Conservation (phyloP, 2,888 invertebrate genomes). For the Polyploca ridens region DNA sequence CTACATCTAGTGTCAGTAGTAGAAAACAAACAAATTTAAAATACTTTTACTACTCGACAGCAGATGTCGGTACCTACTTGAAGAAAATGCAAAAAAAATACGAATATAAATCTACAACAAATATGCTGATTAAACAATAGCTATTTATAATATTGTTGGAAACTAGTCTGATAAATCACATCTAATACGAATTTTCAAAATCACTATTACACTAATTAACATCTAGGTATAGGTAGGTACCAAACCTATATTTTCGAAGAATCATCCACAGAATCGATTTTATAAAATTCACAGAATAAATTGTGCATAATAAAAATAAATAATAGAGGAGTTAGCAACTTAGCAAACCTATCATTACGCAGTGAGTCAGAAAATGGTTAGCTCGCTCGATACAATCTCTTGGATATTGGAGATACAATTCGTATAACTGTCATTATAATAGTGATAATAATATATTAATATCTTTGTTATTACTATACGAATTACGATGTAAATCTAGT, state of each 20-base stretch:
- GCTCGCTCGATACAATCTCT: constrained; percentile 48
- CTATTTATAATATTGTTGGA: no score
- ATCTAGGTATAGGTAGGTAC: constrained; percentile 29
- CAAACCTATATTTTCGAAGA: constrained; percentile 43
- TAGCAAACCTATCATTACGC: constrained; percentile 64
- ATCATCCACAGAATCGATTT: constrained; percentile 43
- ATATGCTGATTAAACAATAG: no score
- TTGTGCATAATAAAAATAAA: constrained; percentile 51
- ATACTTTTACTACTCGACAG: constrained; percentile 25
- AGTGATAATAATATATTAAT: no score
- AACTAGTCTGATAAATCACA: no score
- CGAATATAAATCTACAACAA: no score
- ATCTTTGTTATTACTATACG: no score
- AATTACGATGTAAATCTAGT: background rate
- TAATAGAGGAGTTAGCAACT: constrained; percentile 41
- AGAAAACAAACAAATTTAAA: background rate
- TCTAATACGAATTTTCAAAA: no score
- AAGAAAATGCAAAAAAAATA: no score
- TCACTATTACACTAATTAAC: constrained; percentile 35
- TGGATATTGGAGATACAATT: constrained; percentile 32
- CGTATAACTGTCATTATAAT: constrained; percentile 48
- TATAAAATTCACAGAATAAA: constrained; percentile 61
- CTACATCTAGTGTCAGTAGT: background rate
- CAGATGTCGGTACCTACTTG: constrained; percentile 31
- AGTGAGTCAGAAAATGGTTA: constrained; percentile 52